Base-by-base conservation (phyloP, 1,140 invertebrate species). In the Ooceraea biroi region DNA sequence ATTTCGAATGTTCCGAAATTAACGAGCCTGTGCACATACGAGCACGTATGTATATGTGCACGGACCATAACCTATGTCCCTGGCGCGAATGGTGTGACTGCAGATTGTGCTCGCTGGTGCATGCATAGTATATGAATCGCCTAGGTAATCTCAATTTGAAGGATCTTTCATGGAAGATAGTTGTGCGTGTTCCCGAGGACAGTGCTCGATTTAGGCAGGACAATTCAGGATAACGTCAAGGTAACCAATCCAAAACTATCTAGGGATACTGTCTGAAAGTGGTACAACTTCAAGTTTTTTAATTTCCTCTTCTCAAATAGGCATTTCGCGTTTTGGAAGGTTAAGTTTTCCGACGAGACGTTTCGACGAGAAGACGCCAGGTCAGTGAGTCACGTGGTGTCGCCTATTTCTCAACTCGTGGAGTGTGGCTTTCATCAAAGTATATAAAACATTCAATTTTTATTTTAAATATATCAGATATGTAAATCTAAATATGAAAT, bases 141-240 rank as follows among this genome's bases (percentile, higher is more conserved):
- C 17, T 46, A 50, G 58, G 65, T 48, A 8, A 50, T 52, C 44
- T 27, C 50, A 27, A 44, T 30, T 55, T 46, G 17, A 57, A 44
- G 22, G 25, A 46, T 71, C 44, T 69, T 22, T 71, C 48, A 71
- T 80, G 76, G 76, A 46, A 36, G 22, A 71, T 30, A 80, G 17
- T 27, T 65, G 25, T 44, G 76, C 57, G 76, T 71, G n/a, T n/a
- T n/a, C n/a, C n/a, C n/a, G 76, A 80, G 36, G 65, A 5, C 57
- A 46, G 36, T 17, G 55, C 41, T 55, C 52, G 65, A 19, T n/a
- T n/a, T 36, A 52, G n/a, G 30, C 30, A 46, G 44, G 50, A 50
- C 50, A 46, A 44, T 52, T 57, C 65, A 7, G 74, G 46, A 61
- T 74, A 74, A 61, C 57, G 22, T 60, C 72, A 61, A 74, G 55